Base-by-base conservation (phyloP, 37 sponge, comb jelly and placozoan genomes). In the Petrosia ficiformis region DNA sequence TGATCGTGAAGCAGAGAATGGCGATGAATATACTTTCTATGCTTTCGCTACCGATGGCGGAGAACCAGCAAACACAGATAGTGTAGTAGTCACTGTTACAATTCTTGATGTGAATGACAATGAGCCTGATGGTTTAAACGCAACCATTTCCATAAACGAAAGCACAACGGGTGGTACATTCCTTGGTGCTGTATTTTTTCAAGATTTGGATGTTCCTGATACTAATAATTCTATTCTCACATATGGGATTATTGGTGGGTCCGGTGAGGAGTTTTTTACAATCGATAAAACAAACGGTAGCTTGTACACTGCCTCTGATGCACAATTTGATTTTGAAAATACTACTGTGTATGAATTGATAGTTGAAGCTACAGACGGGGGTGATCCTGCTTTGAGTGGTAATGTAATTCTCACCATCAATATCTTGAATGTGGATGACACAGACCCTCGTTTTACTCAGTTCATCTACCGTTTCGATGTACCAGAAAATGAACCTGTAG, bases 281-380 rank as follows among this genome's bases (percentile, higher is more conserved):
- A 37, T 74, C 2, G 40, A 41, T 37, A 43, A 30, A 30, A n/a
- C n/a, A n/a, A 65, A 31, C 22, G 74, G 75, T 59, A n/a, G 2
- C 14, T 6, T 75, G 8, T 32, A 6, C 24, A 37, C 59, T 60
- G 81, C 81, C 11, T 60, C 22, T 2, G 85, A 84, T 37, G 68
- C n/a, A 54, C 80, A 84, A 22, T 57, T 78, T 39, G 77, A 79
- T 36, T 73, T 65, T 57, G 78, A 73, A 54, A 67, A 63, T 25
- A 59, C 31, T 25, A 56, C 74, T 0, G 16, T 4, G 11, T 72
- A 70, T 38, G 28, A 64, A 3, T 38, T 80, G 8, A 65, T 42
- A 5, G 65, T 90, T 1, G 29, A 40, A 28, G 91, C 86, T 2
- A 54, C 42, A 8, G 92, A 91, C 70, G 68, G 65, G 0, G 91